Evolutionary conservation across 2,113 vertebrate genomes (phyloP).

Genomic region (Cavia aperea): DNA sequence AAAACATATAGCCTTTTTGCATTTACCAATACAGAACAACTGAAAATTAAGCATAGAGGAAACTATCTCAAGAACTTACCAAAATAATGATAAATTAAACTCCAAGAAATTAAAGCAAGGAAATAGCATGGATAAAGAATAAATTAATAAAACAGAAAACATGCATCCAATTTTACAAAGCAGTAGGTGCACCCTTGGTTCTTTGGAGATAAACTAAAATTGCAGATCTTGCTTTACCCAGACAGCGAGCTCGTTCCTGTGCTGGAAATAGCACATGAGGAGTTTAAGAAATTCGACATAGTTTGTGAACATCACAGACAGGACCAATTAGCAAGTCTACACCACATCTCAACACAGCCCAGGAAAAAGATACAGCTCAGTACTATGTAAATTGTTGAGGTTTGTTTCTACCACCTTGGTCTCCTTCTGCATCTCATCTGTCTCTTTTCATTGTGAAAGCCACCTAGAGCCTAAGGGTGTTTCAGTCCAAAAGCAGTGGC

Average conservation of each 20-base stretch:
- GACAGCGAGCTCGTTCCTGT: neutral
- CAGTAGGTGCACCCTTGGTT: neutral
- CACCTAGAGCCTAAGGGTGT: slow-evolving; percentile 3
- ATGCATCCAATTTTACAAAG: neutral
- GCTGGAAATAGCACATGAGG: neutral
- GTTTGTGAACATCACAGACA: neutral
- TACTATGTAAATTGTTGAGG: neutral
- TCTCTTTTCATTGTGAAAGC: slow-evolving; percentile 2
- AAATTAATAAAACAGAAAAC: slow-evolving; percentile 26
- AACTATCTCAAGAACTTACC: neutral
- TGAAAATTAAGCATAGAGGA: neutral
- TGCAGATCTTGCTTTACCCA: neutral
- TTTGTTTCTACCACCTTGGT: neutral
- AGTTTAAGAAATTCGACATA: neutral
- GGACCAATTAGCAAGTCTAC: neutral
- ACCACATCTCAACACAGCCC: neutral
- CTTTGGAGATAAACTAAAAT: neutral
- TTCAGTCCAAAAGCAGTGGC: neutral
- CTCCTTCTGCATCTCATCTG: neutral
- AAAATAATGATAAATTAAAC: neutral
- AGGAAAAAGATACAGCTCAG: neutral
- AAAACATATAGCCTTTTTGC: slow-evolving; percentile 7
- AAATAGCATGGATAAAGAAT: neutral
- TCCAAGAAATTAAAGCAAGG: neutral
- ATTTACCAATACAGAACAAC: neutral